A percentile compares a stretch with the other conserved stretches of the same genome.
Conservation (phyloP, 2,113 vertebrate genomes). For the Zosterops pallidus region DNA sequence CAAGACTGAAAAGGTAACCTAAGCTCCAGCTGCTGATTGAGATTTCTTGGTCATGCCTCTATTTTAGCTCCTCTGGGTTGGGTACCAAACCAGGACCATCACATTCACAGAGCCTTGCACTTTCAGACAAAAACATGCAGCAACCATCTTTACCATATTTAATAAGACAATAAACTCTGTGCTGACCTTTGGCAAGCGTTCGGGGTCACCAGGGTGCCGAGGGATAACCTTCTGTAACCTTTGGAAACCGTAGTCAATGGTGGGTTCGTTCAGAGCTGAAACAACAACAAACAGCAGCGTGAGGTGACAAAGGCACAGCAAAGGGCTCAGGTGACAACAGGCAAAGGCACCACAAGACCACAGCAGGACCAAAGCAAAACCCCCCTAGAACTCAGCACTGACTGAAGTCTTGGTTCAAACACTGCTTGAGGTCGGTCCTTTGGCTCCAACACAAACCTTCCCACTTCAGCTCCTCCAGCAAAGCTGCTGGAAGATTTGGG, state of each 20-base stretch:
- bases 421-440: background rate
- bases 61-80: background rate
- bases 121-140: slow-evolving; percentile 4
- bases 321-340: background rate
- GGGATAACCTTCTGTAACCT: slow-evolving; percentile 87
- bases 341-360: background rate
- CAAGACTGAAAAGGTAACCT: background rate
- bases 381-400: background rate
- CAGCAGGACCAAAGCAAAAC: background rate
- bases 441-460: background rate
- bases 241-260: slow-evolving; percentile 97
- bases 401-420: background rate
- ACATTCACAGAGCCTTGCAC: background rate
- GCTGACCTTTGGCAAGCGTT: slow-evolving; percentile 86
- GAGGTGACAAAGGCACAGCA: slow-evolving; percentile 25
- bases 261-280: slow-evolving; percentile 93
- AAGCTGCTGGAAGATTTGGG: background rate
- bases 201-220: slow-evolving; percentile 83
- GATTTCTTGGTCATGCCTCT: background rate
- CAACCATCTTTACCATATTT: slow-evolving; percentile 34
- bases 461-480: background rate
- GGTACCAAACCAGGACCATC: background rate
- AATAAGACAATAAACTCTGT: slow-evolving; percentile 36
- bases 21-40: background rate
- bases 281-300: slow-evolving; percentile 60